Conservation (phyloP, 2,797 vertebrate genomes). For the Brachymystax lenok region DNA sequence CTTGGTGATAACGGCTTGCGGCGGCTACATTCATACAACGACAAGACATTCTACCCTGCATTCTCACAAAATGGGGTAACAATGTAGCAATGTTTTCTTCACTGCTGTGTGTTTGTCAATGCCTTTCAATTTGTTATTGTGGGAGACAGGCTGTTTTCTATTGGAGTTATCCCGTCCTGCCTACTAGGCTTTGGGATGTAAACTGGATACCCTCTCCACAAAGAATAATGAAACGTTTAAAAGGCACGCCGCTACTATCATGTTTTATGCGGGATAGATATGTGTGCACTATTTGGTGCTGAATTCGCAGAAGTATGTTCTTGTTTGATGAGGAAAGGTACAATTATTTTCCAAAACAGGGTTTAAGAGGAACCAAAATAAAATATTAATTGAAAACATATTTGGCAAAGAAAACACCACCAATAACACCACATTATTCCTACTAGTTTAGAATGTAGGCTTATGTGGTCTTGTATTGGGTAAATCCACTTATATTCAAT, state of each 20-base stretch:
- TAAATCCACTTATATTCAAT: too few relatives aligned
- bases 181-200: not conserved
- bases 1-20: not conserved
- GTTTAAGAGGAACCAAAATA: too few relatives aligned
- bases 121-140: constrained; percentile 2
- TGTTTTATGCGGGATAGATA: not conserved
- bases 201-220: not conserved
- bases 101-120: constrained; percentile 21
- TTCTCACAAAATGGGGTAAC: constrained; percentile 37
- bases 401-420: not conserved
- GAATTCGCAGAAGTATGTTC: not conserved
- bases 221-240: not conserved
- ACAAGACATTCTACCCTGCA: not conserved
- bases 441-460: not conserved
- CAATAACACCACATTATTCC: not conserved
- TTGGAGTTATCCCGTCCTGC: constrained; percentile 2
- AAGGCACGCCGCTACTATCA: not conserved
- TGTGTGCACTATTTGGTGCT: not conserved
- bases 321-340: not conserved
- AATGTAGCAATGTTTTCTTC: constrained; percentile 53
- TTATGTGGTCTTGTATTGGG: not conserved
- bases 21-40: not conserved
- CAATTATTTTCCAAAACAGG: not conserved
- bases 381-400: too few relatives aligned
- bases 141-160: not conserved